These are phyloP conservation scores for Sebastes trivittatus DNA, from an alignment of 2,797 vertebrate species.

Conservation along the genomic window DNA sequence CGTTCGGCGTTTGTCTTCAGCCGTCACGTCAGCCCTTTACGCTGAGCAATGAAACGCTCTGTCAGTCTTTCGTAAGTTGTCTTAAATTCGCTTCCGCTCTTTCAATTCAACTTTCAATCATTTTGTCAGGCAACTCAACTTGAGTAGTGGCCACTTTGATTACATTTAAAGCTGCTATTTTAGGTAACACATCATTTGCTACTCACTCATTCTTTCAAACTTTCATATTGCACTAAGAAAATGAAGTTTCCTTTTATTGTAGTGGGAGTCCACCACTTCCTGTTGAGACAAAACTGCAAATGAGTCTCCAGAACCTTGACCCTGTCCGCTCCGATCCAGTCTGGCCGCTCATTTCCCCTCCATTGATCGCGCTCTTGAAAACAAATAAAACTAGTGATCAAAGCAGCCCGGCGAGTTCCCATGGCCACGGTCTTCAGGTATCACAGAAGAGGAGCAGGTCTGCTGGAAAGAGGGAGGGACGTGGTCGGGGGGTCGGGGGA, in stretches of 20 bases:
- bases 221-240: background rate
- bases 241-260: background rate
- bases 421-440: slow-evolving; percentile 49
- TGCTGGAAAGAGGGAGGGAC: slow-evolving; percentile 24
- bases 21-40: background rate
- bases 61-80: background rate
- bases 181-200: background rate
- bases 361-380: slow-evolving; percentile 37
- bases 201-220: background rate
- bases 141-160: slow-evolving; percentile 3
- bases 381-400: slow-evolving; percentile 66
- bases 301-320: slow-evolving; percentile 1
- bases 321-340: background rate
- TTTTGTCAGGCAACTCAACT: slow-evolving; percentile 23
- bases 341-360: background rate
- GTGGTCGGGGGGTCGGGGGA: slow-evolving; percentile 9
- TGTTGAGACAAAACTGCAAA: slow-evolving; percentile 30
- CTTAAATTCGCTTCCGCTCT: background rate
- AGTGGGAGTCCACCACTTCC: background rate
- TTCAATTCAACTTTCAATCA: slow-evolving; percentile 41
- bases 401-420: slow-evolving; percentile 42
- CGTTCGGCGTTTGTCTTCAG: slow-evolving; percentile 5
- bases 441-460: slow-evolving; percentile 54
- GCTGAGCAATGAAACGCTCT: slow-evolving; percentile 22
- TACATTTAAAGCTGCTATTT: slow-evolving; percentile 17